Base-by-base conservation (phyloP, 2,797 vertebrate species). In the Margarornis squamiger region DNA sequence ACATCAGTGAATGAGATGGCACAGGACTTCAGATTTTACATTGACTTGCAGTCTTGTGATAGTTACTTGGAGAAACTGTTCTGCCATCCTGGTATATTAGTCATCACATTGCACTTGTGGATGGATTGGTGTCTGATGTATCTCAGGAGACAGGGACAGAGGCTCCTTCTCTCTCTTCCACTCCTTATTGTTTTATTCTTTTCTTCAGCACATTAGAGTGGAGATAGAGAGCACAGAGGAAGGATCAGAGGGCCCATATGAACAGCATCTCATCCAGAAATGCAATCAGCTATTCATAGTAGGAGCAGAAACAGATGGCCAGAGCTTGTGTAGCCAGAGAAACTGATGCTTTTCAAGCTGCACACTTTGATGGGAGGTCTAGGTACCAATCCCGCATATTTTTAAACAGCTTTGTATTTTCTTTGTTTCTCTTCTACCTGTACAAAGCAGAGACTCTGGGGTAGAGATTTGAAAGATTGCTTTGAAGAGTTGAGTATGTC, bases 271-370 rank as follows among this genome's bases (percentile, higher is more conserved):
- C 5, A 6, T 48, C 16, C 43, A 55, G 66, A 85, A 83, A 75
- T 24, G 41, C 36, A 32, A n/a, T 61, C 34, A 41, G 61, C 66
- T 74, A 9, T 87, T 78, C 71, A 38, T 54, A 85, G 36, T 3
- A 73, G 70, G 62, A 84, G 41, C 41, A 70, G 66, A 84, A 84
- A 36, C 65, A 86, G 76, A 66, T 86, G 92, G 58, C 22, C 67
- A 65, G 29, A 72, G 54, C 46, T 81, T 72, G 38, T 91, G 66
- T 51, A 71, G 48, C 41, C 16, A 26, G 86, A 85, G 71, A 85
- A 91, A 49, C 29, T 38, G 36, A n/a, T 86, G 75, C 32, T 83
- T 93, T 82, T 91, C 65, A 51, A 78, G 48, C 29, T 66, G 26
- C 38, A 27, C 0, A 48, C 51, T 81, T 77, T 83, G 61, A 55